phyloP scores from a whole-genome alignment of 2,888 invertebrate genomes.

The Sphaeridia pumilis region DNA sequence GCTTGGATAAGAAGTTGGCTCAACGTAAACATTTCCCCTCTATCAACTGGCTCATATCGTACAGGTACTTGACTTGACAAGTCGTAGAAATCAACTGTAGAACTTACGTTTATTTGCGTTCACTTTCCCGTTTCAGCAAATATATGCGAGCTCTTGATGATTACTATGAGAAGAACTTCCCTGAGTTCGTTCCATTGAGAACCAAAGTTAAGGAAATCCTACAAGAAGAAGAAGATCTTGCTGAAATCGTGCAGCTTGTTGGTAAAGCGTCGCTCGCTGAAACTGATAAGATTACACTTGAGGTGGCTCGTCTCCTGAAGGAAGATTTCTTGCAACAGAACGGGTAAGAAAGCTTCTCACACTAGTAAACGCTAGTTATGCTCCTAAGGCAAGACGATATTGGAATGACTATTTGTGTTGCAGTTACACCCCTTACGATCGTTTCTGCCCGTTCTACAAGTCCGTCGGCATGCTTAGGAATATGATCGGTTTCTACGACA shows the following conservation, averaged over 20 bases:
- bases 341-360: constrained; percentile 52
- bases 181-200: constrained; percentile 91
- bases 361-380: constrained; percentile 2
- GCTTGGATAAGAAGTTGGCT: constrained; percentile 94
- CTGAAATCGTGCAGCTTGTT: constrained; percentile 98
- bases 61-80: constrained; percentile 45
- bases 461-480: constrained; percentile 97
- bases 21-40: constrained; percentile 99
- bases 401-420: constrained; percentile 9
- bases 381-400: constrained; percentile 1
- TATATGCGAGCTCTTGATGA: constrained; percentile 97
- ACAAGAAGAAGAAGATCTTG: constrained; percentile 97
- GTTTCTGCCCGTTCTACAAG: constrained; percentile 99
- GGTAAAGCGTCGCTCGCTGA: constrained; percentile 98
- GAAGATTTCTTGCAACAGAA: constrained; percentile 99
- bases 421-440: constrained; percentile 80
- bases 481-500: constrained; percentile 96
- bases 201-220: constrained; percentile 87
- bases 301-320: constrained; percentile 94
- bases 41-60: constrained; percentile 99
- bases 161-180: constrained; percentile 97
- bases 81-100: not conserved
- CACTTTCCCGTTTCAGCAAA: constrained; percentile 54
- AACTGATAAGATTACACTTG: constrained; percentile 97
- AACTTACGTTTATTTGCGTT: not conserved